Conservation (phyloP, 2,888 invertebrate genomes). For the Callosobruchus maculatus region DNA sequence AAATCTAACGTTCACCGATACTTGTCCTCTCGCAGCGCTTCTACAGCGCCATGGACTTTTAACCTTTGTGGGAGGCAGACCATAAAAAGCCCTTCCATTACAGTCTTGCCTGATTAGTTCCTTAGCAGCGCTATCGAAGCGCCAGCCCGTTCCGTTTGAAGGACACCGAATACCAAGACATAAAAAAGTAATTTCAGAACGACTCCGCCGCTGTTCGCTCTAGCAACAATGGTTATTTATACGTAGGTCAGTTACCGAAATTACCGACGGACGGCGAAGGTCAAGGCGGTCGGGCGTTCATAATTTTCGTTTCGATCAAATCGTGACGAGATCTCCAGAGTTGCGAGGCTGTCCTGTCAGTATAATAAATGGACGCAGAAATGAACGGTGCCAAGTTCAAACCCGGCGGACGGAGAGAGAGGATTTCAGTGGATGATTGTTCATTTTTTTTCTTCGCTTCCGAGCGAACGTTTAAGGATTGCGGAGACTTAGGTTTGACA, state of each 20-base stretch:
- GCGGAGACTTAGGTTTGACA: not conserved
- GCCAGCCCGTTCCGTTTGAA: no score
- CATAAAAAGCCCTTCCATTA: no score
- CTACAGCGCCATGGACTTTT: no score
- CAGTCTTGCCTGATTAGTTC: no score
- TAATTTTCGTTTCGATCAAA: not conserved
- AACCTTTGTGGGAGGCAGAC: no score
- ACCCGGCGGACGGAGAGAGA: not conserved
- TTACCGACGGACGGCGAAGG: not conserved
- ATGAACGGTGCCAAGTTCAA: not conserved
- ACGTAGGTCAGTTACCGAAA: not conserved
- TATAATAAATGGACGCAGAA: not conserved
- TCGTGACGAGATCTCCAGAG: not conserved
- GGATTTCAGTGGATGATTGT: not conserved
- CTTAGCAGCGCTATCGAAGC: no score
- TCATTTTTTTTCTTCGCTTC: not conserved
- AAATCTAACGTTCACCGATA: no score
- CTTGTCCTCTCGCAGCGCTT: no score
- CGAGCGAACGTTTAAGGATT: not conserved
- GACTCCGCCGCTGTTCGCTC: not conserved
- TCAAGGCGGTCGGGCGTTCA: not conserved
- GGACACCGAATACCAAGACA: no score
- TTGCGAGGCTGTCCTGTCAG: not conserved
- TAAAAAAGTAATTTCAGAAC: not conserved
- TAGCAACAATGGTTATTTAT: not conserved